Evolutionary conservation across 35 echinoderm and acorn worm species (phyloP).

Genomic region (Eucidaris tribuloides): DNA sequence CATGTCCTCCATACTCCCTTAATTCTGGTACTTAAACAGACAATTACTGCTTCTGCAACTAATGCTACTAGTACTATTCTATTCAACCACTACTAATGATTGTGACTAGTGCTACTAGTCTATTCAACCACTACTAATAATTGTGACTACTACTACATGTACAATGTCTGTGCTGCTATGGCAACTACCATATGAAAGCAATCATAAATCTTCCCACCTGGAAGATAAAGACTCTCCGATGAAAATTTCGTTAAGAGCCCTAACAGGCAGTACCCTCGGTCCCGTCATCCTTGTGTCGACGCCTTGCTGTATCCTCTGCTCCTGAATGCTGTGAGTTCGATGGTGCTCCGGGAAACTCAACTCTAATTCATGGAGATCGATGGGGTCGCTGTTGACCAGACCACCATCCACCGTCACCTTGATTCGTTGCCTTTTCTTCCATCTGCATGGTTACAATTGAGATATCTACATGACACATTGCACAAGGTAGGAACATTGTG

Average conservation of each 20-base stretch:
- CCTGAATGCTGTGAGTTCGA: conserved; percentile 34
- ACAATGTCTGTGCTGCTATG: too few species aligned
- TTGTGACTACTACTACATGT: too few species aligned
- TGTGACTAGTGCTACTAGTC: too few species aligned
- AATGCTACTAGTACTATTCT: too few species aligned
- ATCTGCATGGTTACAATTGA: conserved; percentile 62
- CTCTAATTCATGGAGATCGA: conserved; percentile 80
- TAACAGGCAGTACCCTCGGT: conserved; percentile 61
- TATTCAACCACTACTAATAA: too few species aligned
- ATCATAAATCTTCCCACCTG: conserved; percentile 53
- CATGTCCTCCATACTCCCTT: too few species aligned
- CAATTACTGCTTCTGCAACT: too few species aligned
- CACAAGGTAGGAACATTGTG: too few species aligned
- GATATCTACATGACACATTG: too few species aligned
- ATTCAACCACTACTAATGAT: too few species aligned
- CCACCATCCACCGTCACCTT: conserved; percentile 74
- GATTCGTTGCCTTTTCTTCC: conserved; percentile 85
- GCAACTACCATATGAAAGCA: too few species aligned
- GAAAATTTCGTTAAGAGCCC: conserved; percentile 94
- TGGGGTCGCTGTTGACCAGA: conserved; percentile 59
- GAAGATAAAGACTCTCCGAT: conserved; percentile 96
- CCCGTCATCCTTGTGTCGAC: conserved; percentile 35
- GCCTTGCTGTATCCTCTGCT: conserved; percentile 29
- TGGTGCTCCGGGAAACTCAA: conserved; percentile 72
- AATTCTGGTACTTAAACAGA: too few species aligned